Evolutionary conservation across 1,140 invertebrate genomes (phyloP).

Genomic region (Zaprionus ghesquierei): DNA sequence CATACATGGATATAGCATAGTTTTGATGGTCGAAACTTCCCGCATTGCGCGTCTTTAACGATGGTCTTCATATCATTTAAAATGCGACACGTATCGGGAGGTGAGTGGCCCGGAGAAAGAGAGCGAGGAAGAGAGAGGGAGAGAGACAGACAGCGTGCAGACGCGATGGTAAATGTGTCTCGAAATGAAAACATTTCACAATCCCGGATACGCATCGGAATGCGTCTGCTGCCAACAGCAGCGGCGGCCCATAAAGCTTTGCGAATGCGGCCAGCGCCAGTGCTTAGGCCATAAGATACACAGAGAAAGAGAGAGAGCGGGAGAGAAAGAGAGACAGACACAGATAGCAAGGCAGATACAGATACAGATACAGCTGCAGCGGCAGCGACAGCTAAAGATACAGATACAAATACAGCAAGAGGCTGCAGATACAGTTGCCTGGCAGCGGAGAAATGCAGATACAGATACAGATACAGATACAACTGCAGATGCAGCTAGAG

Average conservation of each 20-base stretch:
- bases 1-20: constrained; percentile 33
- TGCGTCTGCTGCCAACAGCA: constrained; percentile 47
- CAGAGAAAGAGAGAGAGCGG: not conserved
- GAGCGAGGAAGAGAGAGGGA: constrained; percentile 23
- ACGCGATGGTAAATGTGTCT: constrained; percentile 72
- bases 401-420: constrained; percentile 11
- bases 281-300: constrained; percentile 26
- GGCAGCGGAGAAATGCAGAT: constrained; percentile 15
- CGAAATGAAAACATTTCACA: constrained; percentile 79
- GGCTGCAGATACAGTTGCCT: constrained; percentile 11
- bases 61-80: constrained; percentile 63
- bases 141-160: constrained; percentile 63
- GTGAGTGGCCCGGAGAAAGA: constrained; percentile 50
- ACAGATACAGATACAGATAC: not conserved
- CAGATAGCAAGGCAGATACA: constrained; percentile 18
- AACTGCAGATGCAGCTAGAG: no score
- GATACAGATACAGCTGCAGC: constrained; percentile 6
- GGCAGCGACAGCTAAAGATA: constrained; percentile 9
- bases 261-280: constrained; percentile 45
- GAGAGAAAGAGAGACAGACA: not conserved
- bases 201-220: constrained; percentile 80
- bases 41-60: constrained; percentile 44
- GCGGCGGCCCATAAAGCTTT: constrained; percentile 59
- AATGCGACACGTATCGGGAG: constrained; percentile 69
- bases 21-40: constrained; percentile 52